phyloP scores from a whole-genome alignment of 1,140 invertebrate genomes.

The Muscidifurax raptorellus region DNA sequence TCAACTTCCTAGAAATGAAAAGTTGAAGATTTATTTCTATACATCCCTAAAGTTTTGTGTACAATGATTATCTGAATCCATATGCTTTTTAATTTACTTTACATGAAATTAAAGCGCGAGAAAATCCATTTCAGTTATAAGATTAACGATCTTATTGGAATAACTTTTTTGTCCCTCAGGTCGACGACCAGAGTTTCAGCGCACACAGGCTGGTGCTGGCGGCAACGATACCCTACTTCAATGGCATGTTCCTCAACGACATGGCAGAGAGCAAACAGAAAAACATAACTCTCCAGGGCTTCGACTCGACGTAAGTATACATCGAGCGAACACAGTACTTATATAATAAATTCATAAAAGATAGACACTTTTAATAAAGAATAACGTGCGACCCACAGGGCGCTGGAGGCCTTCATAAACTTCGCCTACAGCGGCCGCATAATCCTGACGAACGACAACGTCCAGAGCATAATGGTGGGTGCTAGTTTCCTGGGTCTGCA shows the following conservation, averaged over 20 bases:
- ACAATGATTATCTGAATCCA: no score
- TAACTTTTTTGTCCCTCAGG: conserved; percentile 75
- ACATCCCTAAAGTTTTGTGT: no score
- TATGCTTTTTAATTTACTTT: no score
- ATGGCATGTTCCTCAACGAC: conserved; percentile 94
- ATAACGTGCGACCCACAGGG: conserved; percentile 73
- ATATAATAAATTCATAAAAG: no score
- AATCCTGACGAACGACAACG: conserved; percentile 86
- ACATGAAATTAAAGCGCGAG: no score
- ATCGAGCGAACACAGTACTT: neutral
- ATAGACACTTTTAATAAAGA: no score
- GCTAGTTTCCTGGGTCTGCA: conserved; percentile 90
- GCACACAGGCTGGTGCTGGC: conserved; percentile 91
- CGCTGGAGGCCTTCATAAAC: conserved; percentile 89
- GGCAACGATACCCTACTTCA: conserved; percentile 92
- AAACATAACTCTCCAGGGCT: conserved; percentile 88
- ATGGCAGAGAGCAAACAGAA: conserved; percentile 91
- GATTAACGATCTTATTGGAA: neutral
- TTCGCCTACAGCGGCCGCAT: conserved; percentile 92
- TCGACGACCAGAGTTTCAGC: conserved; percentile 86
- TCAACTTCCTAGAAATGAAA: no score
- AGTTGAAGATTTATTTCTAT: no score
- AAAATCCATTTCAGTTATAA: no score
- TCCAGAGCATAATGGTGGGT: conserved; percentile 91
- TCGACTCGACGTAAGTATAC: conserved; percentile 82